phyloP scores from a whole-genome alignment of 2,113 vertebrate species.

The Myxocyprinus asiaticus region DNA sequence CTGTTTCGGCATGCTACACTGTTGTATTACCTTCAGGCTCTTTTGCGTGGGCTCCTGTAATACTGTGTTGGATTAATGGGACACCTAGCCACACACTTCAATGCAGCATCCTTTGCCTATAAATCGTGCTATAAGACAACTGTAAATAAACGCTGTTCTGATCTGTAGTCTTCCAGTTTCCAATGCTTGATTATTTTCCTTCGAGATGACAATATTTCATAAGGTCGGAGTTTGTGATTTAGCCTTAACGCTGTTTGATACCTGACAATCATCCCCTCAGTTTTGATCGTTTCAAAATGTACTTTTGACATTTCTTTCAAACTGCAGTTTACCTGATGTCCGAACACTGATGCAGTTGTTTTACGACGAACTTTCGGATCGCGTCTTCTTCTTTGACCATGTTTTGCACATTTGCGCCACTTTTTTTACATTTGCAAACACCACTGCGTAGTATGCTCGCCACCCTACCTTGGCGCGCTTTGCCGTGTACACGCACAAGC shows the following conservation, averaged over 20 bases:
- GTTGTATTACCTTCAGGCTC: no score
- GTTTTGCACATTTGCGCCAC: neutral
- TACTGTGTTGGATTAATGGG: no score
- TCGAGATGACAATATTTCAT: no score
- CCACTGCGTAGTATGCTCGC: neutral
- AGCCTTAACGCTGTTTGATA: neutral
- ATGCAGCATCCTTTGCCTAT: no score
- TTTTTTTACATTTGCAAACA: neutral
- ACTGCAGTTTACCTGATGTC: conserved; percentile 60
- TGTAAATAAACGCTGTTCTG: no score
- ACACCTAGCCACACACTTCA: no score
- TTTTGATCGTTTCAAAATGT: neutral
- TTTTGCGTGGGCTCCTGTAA: no score
- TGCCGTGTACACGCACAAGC: conserved; percentile 9
- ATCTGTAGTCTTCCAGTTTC: no score
- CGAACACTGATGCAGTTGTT: conserved; percentile 55
- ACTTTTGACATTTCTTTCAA: neutral
- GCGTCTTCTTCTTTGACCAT: conserved; percentile 42
- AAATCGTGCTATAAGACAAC: no score
- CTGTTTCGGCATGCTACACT: no score
- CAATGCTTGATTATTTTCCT: neutral
- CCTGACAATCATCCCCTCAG: neutral
- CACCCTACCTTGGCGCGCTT: conserved; percentile 33
- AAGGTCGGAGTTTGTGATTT: neutral
- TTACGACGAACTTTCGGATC: conserved; percentile 53